Conservation (phyloP, 37 sponge, comb jelly and placozoan species). For the Aplysina aerophoba region DNA sequence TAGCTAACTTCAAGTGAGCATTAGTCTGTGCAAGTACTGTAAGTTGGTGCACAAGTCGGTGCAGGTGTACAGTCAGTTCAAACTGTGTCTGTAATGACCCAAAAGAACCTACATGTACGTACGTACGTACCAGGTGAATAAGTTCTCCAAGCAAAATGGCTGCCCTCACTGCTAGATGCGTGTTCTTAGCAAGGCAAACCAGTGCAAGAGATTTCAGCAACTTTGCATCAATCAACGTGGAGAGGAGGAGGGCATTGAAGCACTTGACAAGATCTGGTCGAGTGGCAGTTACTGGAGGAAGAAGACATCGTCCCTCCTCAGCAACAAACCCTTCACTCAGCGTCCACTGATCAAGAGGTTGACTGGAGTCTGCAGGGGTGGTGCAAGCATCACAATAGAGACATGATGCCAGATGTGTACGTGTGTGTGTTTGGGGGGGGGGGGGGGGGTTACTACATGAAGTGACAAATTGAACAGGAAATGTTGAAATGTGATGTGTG, state of each 20-base stretch:
- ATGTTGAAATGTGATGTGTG: no score
- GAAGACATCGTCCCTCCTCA: constrained; percentile 71
- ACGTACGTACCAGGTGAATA: constrained; percentile 47
- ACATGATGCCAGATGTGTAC: no score
- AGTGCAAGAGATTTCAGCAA: constrained; percentile 27
- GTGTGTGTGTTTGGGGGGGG: no score
- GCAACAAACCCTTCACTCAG: constrained; percentile 76
- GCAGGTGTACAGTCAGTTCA: no score
- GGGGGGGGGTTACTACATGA: no score
- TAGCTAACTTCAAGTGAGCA: no score
- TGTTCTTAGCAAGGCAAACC: constrained; percentile 3
- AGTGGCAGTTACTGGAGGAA: constrained; percentile 60
- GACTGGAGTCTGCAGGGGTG: constrained; percentile 53
- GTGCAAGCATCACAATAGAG: no score
- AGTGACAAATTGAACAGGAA: no score
- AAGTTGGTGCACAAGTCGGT: no score
- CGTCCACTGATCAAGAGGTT: constrained; percentile 57
- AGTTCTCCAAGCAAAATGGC: constrained; percentile 72
- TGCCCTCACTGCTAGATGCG: constrained; percentile 58
- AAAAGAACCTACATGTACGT: not conserved
- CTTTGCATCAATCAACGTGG: constrained; percentile 43
- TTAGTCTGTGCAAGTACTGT: no score
- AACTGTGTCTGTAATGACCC: no score
- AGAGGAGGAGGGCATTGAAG: constrained; percentile 65
- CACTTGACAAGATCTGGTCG: constrained; percentile 66